Conservation (phyloP, 2,888 invertebrate species). For the Iphiclides podalirius region DNA sequence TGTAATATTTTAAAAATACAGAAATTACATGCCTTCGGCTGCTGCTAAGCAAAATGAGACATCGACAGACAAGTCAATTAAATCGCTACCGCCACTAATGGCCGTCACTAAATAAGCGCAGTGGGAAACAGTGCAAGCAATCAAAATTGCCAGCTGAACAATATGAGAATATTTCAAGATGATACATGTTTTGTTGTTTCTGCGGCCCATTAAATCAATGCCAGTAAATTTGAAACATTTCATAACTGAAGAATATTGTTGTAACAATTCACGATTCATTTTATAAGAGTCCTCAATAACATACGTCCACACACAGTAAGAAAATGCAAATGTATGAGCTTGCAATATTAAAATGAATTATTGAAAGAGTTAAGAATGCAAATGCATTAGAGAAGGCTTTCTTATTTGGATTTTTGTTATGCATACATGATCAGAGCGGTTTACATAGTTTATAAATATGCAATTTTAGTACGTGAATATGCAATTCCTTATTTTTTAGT, state of each 20-base stretch:
- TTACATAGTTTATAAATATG: no score
- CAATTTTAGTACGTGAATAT: no score
- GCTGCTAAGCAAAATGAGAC: constrained; percentile 6
- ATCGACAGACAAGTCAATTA: constrained; percentile 12
- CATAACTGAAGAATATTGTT: constrained; percentile 3
- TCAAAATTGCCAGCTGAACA: background rate
- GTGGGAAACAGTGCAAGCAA: constrained; percentile 7
- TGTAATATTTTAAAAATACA: no score
- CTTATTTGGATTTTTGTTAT: no score
- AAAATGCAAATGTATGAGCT: no score
- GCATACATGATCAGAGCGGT: no score
- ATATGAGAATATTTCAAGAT: constrained; percentile 4
- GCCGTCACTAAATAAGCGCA: constrained; percentile 3
- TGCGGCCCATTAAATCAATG: constrained; percentile 10
- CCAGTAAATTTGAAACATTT: constrained; percentile 9
- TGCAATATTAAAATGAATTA: no score
- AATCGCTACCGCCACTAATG: background rate
- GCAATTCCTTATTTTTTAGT: no score
- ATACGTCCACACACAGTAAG: no score
- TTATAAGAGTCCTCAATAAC: no score
- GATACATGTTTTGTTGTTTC: background rate
- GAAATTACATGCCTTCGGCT: constrained; percentile 8
- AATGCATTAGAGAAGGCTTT: no score
- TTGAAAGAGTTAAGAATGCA: no score
- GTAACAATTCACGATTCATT: background rate